phyloP scores from a whole-genome alignment of 2,888 invertebrate genomes.

The Phytoseiulus persimilis region DNA sequence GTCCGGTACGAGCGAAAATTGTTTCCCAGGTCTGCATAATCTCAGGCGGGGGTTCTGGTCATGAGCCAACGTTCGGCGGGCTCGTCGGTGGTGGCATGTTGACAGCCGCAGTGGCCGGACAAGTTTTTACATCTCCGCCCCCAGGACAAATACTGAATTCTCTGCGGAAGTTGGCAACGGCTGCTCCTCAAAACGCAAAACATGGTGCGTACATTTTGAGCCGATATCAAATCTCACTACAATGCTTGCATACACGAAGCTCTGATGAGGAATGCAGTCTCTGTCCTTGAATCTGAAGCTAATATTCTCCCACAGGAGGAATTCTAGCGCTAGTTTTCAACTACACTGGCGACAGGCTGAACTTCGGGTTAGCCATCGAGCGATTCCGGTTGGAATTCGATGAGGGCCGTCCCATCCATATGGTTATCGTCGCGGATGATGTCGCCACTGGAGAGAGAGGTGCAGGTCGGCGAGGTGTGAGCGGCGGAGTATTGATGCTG shows the following conservation, averaged over 20 bases:
- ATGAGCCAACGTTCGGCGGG: constrained; percentile 61
- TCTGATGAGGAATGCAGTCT: too few relatives aligned
- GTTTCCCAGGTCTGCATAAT: constrained; percentile 57
- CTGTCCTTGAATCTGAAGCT: too few relatives aligned
- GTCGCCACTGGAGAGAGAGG: not conserved
- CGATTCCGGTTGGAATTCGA: constrained; percentile 61
- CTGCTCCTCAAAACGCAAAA: constrained; percentile 55
- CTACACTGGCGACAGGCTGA: constrained; percentile 68
- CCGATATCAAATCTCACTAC: too few relatives aligned
- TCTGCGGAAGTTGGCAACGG: constrained; percentile 57
- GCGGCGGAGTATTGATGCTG: constrained; percentile 56
- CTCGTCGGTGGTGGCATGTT: constrained; percentile 72
- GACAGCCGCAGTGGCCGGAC: constrained; percentile 65
- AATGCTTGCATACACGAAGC: too few relatives aligned
- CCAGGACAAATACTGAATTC: constrained; percentile 61
- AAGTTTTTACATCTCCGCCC: constrained; percentile 69
- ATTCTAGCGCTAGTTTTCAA: constrained; percentile 66
- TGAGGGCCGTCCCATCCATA: constrained; percentile 61
- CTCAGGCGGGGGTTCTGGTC: constrained; percentile 74
- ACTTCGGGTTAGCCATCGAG: constrained; percentile 72
- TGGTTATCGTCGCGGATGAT: constrained; percentile 43
- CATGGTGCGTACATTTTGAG: not conserved
- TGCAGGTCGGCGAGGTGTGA: constrained; percentile 60
- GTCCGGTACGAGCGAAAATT: constrained; percentile 44
- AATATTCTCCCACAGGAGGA: constrained; percentile 51